Conservation (phyloP, 2,888 invertebrate species). For the Tromatobia lineatoria region DNA sequence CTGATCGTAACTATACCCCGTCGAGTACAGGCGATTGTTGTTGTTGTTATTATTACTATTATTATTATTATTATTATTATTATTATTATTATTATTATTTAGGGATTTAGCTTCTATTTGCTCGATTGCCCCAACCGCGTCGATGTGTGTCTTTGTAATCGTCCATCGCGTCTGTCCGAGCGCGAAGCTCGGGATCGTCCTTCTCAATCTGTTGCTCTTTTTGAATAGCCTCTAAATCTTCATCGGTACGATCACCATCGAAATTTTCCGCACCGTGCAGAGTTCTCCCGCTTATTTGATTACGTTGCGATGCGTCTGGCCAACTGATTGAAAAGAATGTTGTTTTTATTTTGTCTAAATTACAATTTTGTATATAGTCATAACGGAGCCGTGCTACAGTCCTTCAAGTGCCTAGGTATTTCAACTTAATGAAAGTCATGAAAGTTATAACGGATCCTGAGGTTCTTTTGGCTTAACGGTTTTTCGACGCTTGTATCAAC, state of each 20-base stretch:
- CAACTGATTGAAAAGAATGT: constrained; percentile 73
- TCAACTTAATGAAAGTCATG: too few relatives aligned
- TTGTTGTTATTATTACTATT: neutral
- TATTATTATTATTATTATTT: neutral
- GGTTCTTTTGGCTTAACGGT: too few relatives aligned
- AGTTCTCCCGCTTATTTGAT: constrained; percentile 71
- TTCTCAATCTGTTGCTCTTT: constrained; percentile 89
- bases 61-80: neutral
- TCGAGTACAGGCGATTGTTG: neutral
- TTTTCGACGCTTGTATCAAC: too few relatives aligned
- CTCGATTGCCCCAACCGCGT: constrained; percentile 95
- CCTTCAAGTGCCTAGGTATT: too few relatives aligned
- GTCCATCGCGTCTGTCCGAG: constrained; percentile 90
- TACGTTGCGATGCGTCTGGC: constrained; percentile 78
- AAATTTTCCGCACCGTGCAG: constrained; percentile 73
- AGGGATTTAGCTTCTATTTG: constrained; percentile 90
- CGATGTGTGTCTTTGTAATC: constrained; percentile 96
- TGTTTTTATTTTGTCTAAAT: neutral
- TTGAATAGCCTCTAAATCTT: constrained; percentile 88
- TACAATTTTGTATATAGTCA: neutral
- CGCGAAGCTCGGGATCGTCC: constrained; percentile 91
- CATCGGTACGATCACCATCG: constrained; percentile 68
- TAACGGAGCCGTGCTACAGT: neutral
- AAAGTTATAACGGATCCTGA: too few relatives aligned
- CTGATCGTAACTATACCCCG: neutral